Evolutionary conservation across 1,140 invertebrate genomes (phyloP), one percentile per base, ranked within the genome.

Genomic region (Anagrus nilaparvatae): DNA sequence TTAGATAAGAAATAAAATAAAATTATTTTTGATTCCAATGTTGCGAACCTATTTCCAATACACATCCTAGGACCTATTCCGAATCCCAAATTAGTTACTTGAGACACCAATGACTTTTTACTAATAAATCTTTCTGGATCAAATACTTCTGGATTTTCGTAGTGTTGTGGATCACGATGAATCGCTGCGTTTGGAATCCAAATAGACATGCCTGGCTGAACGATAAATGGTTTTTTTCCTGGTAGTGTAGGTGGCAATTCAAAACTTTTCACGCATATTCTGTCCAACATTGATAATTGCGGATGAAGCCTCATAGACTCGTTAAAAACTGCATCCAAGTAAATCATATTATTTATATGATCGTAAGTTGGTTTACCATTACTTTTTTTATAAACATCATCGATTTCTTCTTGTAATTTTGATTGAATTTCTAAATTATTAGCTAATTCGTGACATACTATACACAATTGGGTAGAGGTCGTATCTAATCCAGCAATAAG

Each of bases 291-390:
- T 13, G 69, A 65, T 5, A 72, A 71, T 4, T 12, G 69, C n/a
- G 74, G 67, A 9, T 68, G 75, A n/a, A 75, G 48, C 34, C 77
- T 54, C 7, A 78, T 51, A 7, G 70, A 51, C 62, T 79, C 77
- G 32, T 43, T 42, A 23, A 56, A 41, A 19, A 57, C 47, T 45
- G 44, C 44, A 20, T 60, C 53, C 17, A 60, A 36, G 36, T 61
- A 60, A 18, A 43, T 46, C 19, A 59, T 38, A 7, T 45, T 21
- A 20, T 42, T 30, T 1, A 59, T 34, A 5, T 13, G 13, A 9
- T 59, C 51, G 41, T 59, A 55, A n/a, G 20, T 52, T 10, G 53
- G 38, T 30, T 54, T 43, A 21, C 47, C 54, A 5, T 47, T 24
- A 21, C 37, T 28, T 21, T 49, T 23, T 12, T 32, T 39, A n/a